Percentiles rank a stretch among this genome's conserved stretches.
Conservation (phyloP, 2,797 vertebrate species). For the Fistularia commersonii region DNA sequence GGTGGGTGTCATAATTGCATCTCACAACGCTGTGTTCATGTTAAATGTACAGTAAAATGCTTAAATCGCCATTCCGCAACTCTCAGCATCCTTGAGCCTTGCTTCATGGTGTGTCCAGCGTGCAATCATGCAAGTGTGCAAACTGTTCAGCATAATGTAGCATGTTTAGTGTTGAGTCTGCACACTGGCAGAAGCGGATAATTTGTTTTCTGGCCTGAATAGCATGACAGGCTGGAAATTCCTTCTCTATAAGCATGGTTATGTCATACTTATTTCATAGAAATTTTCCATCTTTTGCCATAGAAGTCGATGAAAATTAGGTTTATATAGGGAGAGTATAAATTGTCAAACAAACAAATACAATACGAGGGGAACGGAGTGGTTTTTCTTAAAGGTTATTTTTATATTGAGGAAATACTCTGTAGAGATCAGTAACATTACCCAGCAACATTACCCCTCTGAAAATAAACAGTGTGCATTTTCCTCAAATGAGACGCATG, state of each 20-base stretch:
- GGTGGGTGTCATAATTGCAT: slow-evolving; percentile 2
- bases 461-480: neutral
- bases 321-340: no score
- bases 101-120: slow-evolving; percentile 5
- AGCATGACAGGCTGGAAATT: neutral
- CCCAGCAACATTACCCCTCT: neutral
- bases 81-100: slow-evolving; percentile 10
- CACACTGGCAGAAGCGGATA: slow-evolving; percentile 15
- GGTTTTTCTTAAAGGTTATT: no score
- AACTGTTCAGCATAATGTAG: slow-evolving; percentile 13
- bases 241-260: neutral
- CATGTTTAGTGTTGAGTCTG: slow-evolving; percentile 21
- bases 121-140: slow-evolving; percentile 25
- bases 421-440: no score
- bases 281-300: no score
- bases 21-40: slow-evolving; percentile 13
- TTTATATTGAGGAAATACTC: no score
- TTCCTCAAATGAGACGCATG: neutral
- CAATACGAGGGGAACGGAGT: no score
- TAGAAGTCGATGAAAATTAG: no score
- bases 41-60: slow-evolving; percentile 34
- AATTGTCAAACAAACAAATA: no score
- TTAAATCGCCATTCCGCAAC: slow-evolving; percentile 22
- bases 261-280: neutral
- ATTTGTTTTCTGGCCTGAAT: slow-evolving; percentile 5